A percentile compares a stretch with the other conserved stretches of the same genome.
These are phyloP conservation scores for Sturnus vulgaris DNA, from an alignment of 2,113 vertebrate genomes.

Conservation along the genomic window DNA sequence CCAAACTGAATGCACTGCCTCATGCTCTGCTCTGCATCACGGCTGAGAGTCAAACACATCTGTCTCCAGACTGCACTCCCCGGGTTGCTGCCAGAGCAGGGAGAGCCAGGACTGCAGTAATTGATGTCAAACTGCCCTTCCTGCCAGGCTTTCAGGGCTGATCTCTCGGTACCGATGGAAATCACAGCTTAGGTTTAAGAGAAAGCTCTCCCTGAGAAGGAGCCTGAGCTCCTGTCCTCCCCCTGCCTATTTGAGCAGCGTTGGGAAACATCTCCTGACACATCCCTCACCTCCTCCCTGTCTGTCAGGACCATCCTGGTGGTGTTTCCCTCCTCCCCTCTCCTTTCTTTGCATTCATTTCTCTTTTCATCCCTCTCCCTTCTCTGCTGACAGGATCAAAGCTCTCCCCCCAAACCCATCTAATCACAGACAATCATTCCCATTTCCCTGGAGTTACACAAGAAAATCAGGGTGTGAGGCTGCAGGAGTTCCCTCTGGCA, in stretches of 20 bases:
- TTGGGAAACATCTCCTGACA: not conserved
- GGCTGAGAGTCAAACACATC: not conserved
- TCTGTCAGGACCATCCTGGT: not conserved
- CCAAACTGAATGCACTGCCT: not conserved
- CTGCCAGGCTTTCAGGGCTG: not conserved
- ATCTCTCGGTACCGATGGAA: not conserved
- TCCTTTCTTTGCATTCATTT: not conserved
- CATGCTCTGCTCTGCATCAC: not conserved
- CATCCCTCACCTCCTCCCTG: not conserved
- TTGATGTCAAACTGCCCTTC: constrained; percentile 26
- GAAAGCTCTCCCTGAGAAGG: not conserved
- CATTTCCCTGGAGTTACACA: not conserved
- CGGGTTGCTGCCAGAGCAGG: not conserved
- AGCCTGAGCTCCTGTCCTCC: not conserved
- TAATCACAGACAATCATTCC: not conserved
- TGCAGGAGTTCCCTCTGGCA: not conserved
- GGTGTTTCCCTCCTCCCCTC: not conserved
- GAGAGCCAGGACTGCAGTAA: not conserved
- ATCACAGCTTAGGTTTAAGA: not conserved
- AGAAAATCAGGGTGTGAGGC: not conserved
- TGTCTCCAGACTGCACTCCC: not conserved
- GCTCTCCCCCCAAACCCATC: not conserved
- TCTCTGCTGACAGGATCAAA: not conserved
- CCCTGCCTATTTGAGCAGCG: not conserved
- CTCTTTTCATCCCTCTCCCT: not conserved